Percentiles rank a stretch among this genome's conserved stretches.
Conservation (phyloP, 2,797 vertebrate species). For the Monodelphis domestica region DNA sequence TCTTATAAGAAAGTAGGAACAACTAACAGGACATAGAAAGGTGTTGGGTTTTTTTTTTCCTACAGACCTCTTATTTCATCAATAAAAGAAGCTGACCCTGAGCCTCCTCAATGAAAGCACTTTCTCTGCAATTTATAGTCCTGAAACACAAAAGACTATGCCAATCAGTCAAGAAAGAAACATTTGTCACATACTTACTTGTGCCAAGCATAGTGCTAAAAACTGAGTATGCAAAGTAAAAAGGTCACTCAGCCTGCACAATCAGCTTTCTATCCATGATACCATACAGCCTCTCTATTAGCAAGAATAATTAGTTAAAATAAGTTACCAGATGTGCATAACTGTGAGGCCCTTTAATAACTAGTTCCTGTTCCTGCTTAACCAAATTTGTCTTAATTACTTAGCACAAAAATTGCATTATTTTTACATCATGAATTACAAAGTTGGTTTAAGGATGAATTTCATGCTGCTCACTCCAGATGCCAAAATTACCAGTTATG, state of each 20-base stretch:
- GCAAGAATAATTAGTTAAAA: background rate
- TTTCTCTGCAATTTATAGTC: background rate
- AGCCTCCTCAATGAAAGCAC: background rate
- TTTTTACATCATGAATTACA: background rate
- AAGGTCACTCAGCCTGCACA: background rate
- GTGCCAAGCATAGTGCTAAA: background rate
- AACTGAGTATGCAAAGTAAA: background rate
- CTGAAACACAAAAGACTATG: background rate
- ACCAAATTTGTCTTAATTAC: background rate
- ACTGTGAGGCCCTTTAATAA: background rate
- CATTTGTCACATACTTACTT: background rate
- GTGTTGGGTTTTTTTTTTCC: background rate
- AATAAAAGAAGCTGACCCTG: background rate
- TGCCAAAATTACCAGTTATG: background rate
- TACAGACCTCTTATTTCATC: background rate
- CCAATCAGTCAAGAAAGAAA: background rate
- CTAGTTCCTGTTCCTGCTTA: background rate
- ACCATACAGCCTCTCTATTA: background rate
- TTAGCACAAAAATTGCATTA: background rate
- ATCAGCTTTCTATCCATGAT: background rate
- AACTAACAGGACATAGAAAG: background rate
- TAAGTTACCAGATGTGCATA: background rate
- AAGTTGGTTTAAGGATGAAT: background rate
- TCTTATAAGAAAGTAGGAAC: background rate
- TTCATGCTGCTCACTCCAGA: background rate